These are phyloP conservation scores for Corvus cornix DNA, from an alignment of 2,113 vertebrate species.

Conservation along the genomic window DNA sequence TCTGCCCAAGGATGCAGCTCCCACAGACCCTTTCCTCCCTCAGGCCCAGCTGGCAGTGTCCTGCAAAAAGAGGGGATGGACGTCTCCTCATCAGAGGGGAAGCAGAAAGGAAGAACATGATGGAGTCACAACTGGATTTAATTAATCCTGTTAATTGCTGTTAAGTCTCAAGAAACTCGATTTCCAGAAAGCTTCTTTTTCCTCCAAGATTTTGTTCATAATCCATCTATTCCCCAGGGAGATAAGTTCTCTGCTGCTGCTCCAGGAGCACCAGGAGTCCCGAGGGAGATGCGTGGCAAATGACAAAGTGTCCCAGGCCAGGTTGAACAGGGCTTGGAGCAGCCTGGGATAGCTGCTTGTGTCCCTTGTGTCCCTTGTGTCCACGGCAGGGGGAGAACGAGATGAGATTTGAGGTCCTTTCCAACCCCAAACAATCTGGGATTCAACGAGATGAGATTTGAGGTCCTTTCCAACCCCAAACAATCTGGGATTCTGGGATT, in stretches of 20 bases:
- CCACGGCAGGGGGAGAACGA: background rate
- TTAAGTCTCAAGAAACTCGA: background rate
- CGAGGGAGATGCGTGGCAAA: fast-evolving
- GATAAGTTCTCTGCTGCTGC: background rate
- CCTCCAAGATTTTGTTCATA: background rate
- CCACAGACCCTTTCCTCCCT: background rate
- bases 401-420: background rate
- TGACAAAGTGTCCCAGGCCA: background rate
- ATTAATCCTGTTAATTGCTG: background rate
- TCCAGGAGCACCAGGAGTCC: background rate
- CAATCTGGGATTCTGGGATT: background rate
- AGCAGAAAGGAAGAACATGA: background rate
- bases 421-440: background rate
- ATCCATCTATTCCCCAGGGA: background rate
- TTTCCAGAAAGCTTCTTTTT: background rate
- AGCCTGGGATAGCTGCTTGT: background rate
- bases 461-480: background rate
- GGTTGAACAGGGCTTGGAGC: background rate
- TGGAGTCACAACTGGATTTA: background rate
- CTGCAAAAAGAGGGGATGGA: background rate
- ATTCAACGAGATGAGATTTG: background rate
- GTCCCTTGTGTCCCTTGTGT: background rate
- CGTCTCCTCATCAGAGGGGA: background rate
- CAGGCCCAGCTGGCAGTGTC: background rate
- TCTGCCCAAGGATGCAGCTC: background rate